phyloP scores from a whole-genome alignment of 2,113 vertebrate genomes.

The Chaetodon trifascialis region DNA sequence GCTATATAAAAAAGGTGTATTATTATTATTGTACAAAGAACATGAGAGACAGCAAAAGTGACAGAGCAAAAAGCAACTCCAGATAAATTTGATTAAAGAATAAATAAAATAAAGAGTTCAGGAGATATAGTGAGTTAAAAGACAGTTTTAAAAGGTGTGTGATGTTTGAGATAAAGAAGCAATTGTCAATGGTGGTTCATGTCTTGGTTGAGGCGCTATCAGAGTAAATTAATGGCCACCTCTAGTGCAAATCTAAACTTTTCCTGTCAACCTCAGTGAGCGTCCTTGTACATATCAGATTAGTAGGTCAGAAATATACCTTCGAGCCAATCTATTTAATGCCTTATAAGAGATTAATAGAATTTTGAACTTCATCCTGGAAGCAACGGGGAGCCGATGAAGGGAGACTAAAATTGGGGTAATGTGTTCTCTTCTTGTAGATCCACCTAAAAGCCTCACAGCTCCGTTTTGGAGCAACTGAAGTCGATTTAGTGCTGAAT shows the following conservation, averaged over 20 bases:
- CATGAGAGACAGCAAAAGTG: too few relatives aligned
- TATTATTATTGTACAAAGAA: too few relatives aligned
- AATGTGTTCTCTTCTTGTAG: slow-evolving; percentile 1
- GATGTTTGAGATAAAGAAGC: not conserved
- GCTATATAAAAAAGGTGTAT: too few relatives aligned
- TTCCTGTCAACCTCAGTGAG: not conserved
- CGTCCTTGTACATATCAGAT: not conserved
- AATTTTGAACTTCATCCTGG: not conserved
- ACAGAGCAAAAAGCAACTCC: too few relatives aligned
- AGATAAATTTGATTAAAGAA: too few relatives aligned
- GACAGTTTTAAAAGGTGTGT: not conserved
- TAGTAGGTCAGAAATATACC: not conserved
- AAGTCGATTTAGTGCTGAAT: not conserved
- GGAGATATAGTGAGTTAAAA: not conserved
- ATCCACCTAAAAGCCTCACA: not conserved
- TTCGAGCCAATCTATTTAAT: not conserved
- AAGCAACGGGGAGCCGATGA: not conserved
- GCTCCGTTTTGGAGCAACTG: not conserved
- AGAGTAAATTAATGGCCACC: not conserved
- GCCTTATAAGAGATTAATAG: not conserved
- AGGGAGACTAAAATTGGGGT: not conserved
- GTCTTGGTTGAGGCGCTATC: not conserved
- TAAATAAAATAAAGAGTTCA: not conserved
- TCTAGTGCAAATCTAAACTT: not conserved
- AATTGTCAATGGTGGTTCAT: not conserved